Conservation (phyloP, 1,140 invertebrate genomes). For the Drosophila mayri region DNA sequence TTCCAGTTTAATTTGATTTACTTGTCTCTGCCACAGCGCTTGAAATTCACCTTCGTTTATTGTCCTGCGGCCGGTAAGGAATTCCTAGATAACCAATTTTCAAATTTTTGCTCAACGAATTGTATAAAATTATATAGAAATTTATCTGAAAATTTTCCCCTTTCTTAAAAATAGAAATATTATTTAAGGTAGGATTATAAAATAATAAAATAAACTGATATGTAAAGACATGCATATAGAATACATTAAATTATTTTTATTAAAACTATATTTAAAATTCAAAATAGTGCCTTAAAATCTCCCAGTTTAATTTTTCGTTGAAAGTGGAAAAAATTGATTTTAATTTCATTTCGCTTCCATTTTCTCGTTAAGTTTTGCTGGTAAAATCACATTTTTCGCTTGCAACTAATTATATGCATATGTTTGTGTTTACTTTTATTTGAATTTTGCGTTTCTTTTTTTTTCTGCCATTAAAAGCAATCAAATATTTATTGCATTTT, state of each 20-base stretch:
- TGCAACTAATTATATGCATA: conserved; percentile 59
- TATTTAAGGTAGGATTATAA: not conserved
- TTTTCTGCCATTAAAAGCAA: conserved; percentile 29
- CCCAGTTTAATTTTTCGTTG: not conserved
- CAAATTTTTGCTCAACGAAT: not conserved
- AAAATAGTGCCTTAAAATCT: too few relatives aligned
- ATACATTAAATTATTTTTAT: too few relatives aligned
- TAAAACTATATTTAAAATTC: not conserved
- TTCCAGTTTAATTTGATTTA: conserved; percentile 46
- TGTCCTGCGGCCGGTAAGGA: conserved; percentile 13
- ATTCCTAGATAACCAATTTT: conserved; percentile 14
- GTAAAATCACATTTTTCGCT: conserved; percentile 41
- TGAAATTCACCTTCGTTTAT: conserved; percentile 13
- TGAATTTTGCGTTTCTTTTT: conserved; percentile 18
- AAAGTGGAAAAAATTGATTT: conserved; percentile 34
- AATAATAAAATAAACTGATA: not conserved
- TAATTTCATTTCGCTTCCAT: conserved; percentile 38
- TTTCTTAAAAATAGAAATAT: not conserved
- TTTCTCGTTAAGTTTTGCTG: conserved; percentile 24
- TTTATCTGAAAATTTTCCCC: not conserved
- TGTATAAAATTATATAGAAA: not conserved
- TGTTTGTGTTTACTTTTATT: conserved; percentile 49
- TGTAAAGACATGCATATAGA: too few relatives aligned
- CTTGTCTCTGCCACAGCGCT: conserved; percentile 19
- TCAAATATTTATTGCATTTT: conserved; percentile 58